A percentile compares a stretch with the other conserved stretches of the same genome.
Conservation (phyloP, 2,797 vertebrate genomes). For the Dicrostonyx torquatus region DNA sequence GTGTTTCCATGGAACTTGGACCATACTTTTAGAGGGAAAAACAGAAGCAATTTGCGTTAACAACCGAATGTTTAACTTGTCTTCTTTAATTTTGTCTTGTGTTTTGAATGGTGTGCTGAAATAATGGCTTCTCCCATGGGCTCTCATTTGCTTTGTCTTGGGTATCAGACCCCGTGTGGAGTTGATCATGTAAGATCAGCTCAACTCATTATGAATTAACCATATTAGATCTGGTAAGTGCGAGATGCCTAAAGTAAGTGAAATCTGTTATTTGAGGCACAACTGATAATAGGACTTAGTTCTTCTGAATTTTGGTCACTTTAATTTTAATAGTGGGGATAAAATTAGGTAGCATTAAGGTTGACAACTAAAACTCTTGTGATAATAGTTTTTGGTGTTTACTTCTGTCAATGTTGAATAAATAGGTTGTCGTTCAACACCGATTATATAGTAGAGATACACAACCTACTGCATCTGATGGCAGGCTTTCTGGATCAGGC, state of each 20-base stretch:
- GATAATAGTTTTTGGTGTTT: too few species aligned
- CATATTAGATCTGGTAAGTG: neutral
- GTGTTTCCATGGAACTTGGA: neutral
- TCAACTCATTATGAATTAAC: neutral
- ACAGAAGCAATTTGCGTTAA: neutral
- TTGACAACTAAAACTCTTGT: neutral
- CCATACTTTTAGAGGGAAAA: neutral
- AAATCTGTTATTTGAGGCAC: neutral
- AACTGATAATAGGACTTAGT: neutral
- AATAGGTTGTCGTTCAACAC: neutral
- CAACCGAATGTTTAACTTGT: neutral
- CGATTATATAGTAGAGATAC: neutral
- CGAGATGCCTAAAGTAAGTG: neutral
- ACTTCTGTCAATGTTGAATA: neutral
- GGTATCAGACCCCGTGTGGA: rapidly evolving
- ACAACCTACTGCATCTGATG: neutral
- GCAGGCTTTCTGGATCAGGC: neutral
- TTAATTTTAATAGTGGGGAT: neutral
- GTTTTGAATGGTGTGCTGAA: neutral
- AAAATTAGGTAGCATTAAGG: neutral
- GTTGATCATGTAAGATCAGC: neutral
- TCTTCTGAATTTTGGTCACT: neutral
- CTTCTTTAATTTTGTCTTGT: neutral
- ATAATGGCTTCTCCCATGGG: neutral
- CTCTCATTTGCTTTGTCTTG: neutral